Base-by-base conservation (phyloP, 64 coral and sea anemone species). In the Stylophora pistillata region DNA sequence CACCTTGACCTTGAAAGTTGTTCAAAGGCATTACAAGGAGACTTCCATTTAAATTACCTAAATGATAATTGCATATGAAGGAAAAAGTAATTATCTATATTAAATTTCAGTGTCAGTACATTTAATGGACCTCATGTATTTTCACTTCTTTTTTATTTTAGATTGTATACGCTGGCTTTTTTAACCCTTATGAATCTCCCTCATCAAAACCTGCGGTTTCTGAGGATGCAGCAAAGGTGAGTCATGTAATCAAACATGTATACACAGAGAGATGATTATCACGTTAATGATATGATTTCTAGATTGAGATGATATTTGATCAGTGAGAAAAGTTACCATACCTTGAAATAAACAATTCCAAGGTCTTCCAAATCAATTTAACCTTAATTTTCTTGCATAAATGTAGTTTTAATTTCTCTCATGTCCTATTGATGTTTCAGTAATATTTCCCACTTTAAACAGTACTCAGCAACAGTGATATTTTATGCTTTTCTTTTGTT, bases 141-240 rank as follows among this genome's bases (percentile, higher is more conserved):
- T 21, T 76, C 11, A 20, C 1, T 34, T 14, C 9, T 32, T 64
- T 64, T 34, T 6, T 31, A 30, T 9, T 21, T 82, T 52, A 84
- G 80, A 34, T 60, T 15, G 41, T 69, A 53, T 70, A 52, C 23
- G 69, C 61, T 70, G 80, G 80, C 23, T 69, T 64, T 53, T 52
- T 84, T 21, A 53, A 37, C 30, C 78, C 78, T 23, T 63, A 31
- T 27, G 78, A 58, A n/a, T 4, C 23, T 25, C 59, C 33, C 52
- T 23, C 60, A 2, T 53, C 78, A 66, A 41, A 62, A 41, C 15
- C 58, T 21, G 30, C 78, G 64, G 57, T 32, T 23, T 82, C 80
- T 20, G 41, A 70, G 20, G n/a, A 53, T 69, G 80, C 52, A 0
- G 34, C 23, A 26, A 23, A 27, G 80, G 80, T 83, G 53, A 34